Percentiles rank a stretch among this genome's conserved stretches.
phyloP scores from a whole-genome alignment of 2,797 vertebrate genomes.

The Poecilia gillii region DNA sequence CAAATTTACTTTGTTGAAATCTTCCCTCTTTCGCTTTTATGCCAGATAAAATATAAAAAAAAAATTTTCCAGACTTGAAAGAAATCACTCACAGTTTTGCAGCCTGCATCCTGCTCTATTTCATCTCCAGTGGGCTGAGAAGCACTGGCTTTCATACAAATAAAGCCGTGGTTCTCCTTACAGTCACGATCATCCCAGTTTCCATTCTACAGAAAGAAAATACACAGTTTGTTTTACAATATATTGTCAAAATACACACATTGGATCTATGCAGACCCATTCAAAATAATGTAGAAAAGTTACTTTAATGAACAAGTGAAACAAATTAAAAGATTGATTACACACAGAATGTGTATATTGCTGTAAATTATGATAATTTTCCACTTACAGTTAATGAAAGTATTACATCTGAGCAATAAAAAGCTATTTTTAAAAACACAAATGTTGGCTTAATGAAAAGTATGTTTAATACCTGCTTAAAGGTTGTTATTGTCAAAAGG shows the following conservation, averaged over 20 bases:
- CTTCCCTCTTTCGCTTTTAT: not conserved
- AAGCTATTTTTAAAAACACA: too few relatives aligned
- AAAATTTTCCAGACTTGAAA: not conserved
- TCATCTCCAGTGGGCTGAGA: conserved; percentile 55
- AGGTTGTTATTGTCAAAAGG: too few relatives aligned
- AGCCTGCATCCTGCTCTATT: conserved; percentile 74
- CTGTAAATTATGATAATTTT: too few relatives aligned
- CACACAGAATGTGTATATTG: too few relatives aligned
- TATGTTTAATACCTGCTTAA: too few relatives aligned
- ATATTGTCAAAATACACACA: not conserved
- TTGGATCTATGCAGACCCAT: too few relatives aligned
- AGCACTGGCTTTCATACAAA: conserved; percentile 86
- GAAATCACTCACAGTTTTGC: conserved; percentile 79
- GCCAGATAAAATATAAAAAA: not conserved
- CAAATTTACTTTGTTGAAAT: not conserved
- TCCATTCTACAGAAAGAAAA: conserved; percentile 78
- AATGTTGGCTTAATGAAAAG: too few relatives aligned
- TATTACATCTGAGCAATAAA: too few relatives aligned
- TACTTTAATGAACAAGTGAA: too few relatives aligned
- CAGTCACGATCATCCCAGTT: conserved; percentile 88
- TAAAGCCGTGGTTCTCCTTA: conserved; percentile 80
- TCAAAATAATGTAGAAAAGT: too few relatives aligned
- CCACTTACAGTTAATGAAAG: too few relatives aligned
- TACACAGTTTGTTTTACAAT: not conserved
- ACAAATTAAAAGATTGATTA: too few relatives aligned